Evolutionary conservation across 2,888 invertebrate genomes (phyloP).

Genomic region (Colostygia pectinataria): DNA sequence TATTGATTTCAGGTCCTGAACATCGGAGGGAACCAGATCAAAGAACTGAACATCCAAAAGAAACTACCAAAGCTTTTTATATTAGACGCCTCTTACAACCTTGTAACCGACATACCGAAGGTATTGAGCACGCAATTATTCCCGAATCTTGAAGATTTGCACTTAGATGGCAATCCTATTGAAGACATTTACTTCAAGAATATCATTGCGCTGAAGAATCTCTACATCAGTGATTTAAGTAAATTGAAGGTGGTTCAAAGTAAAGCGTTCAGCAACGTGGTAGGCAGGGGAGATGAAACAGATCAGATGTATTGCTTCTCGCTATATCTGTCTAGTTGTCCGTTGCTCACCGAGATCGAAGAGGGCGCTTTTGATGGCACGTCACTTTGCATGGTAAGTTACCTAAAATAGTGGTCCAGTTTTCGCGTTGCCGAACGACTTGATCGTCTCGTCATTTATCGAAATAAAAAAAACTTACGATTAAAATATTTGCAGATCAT

Average conservation of each 20-base stretch:
- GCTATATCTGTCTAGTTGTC: conserved; percentile 74
- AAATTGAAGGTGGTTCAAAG: conserved; percentile 60
- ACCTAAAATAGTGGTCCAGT: no score
- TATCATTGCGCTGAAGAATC: conserved; percentile 65
- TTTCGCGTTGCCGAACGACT: no score
- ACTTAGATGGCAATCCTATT: conserved; percentile 81
- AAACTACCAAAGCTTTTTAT: conserved; percentile 68
- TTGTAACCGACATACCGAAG: conserved; percentile 70
- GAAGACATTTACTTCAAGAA: conserved; percentile 71
- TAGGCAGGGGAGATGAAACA: conserved; percentile 56
- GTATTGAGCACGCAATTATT: conserved; percentile 65
- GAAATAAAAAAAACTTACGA: no score
- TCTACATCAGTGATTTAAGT: conserved; percentile 70
- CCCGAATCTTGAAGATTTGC: conserved; percentile 73
- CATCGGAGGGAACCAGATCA: conserved; percentile 73
- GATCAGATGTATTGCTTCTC: conserved; percentile 66
- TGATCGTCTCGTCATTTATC: no score
- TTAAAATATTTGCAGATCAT: no score
- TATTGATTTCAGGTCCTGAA: conserved; percentile 66
- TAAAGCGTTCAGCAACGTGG: conserved; percentile 76
- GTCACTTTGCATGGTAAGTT: conserved; percentile 79
- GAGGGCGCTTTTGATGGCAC: conserved; percentile 76
- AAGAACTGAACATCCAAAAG: conserved; percentile 65
- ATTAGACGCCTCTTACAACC: conserved; percentile 80
- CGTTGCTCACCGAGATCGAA: conserved; percentile 61